Evolutionary conservation across 2,113 vertebrate species (phyloP), one percentile per base, ranked within the genome.

Genomic region (Tachysurus fulvidraco): DNA sequence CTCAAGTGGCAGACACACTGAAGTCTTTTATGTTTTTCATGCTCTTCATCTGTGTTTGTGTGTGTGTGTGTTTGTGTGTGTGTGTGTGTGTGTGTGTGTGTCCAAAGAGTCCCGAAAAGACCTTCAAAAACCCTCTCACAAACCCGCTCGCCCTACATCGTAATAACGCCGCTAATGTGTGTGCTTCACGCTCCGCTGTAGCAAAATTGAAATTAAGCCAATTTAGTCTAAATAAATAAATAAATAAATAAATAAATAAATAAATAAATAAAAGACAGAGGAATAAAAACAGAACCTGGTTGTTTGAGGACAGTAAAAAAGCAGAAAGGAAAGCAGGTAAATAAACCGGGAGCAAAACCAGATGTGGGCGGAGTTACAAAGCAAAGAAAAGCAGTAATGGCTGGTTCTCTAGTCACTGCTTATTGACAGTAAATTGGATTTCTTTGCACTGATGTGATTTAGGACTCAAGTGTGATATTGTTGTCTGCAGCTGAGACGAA

Each of bases 101-200:
- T 73, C 57, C 13, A 67, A 74, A 30, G 69, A 65, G 8, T 19
- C 59, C n/a, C 13, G 59, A 59, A 41, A 25, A 65, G 65, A 50
- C 46, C 17, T 57, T 64, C 55, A 65, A 25, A 25, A 21, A 77
- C 76, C 50, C 74, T 67, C 85, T 73, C 82, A 85, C 80, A 83
- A 52, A 87, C 71, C 71, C 86, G 85, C n/a, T 65, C 3, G 10
- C 67, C 1, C 55, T 81, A 74, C 80, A 59, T 88, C 88, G 91
- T 94, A 93, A 94, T 94, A 93, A 94, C 90, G 91, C 92, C 93
- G 90, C 93, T 95, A 95, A 95, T 95, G 92, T n/a, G 90, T 90
- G 90, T 92, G 92, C 92, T 93, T 95, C 93, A 94, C 90, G 92
- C 93, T 93, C 91, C 88, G 90, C 91, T 93, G 93, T 94, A 87